These are phyloP conservation scores for Perognathus longimembris DNA, from an alignment of 2,113 vertebrate species.

Conservation along the genomic window DNA sequence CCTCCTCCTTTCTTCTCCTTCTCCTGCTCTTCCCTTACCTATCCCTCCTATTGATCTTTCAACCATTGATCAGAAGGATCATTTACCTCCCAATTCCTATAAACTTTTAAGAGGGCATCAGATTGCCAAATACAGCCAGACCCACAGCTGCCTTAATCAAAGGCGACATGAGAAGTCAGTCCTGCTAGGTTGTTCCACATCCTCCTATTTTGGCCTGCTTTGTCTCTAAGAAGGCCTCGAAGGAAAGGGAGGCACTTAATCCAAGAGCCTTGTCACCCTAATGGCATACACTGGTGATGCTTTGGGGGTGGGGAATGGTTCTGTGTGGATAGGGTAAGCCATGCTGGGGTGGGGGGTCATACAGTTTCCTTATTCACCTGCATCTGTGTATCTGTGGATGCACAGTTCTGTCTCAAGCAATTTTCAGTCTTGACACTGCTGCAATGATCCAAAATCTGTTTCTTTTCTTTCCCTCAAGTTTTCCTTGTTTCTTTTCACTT, in stretches of 20 bases:
- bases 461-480: background rate
- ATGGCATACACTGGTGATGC: background rate
- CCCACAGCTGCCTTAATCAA: background rate
- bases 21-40: constrained; percentile 1
- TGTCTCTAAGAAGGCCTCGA: too few relatives aligned
- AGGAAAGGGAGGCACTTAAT: too few relatives aligned
- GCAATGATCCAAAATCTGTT: background rate
- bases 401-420: background rate
- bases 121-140: background rate
- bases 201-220: background rate
- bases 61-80: constrained; percentile 74
- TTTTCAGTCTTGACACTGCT: background rate
- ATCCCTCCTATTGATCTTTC: constrained; percentile 82
- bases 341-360: too few relatives aligned
- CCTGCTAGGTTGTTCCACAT: background rate
- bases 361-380: background rate
- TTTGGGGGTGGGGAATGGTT: background rate
- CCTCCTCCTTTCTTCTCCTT: constrained; percentile 13
- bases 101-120: constrained; percentile 16
- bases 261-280: background rate
- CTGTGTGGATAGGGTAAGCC: too few relatives aligned
- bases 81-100: background rate
- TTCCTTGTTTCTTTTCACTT: background rate
- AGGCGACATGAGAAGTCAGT: background rate
- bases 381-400: background rate